Percentiles rank a stretch among this genome's conserved stretches.
Conservation (phyloP, 2,797 vertebrate species). For the Eidolon dupreanum region DNA sequence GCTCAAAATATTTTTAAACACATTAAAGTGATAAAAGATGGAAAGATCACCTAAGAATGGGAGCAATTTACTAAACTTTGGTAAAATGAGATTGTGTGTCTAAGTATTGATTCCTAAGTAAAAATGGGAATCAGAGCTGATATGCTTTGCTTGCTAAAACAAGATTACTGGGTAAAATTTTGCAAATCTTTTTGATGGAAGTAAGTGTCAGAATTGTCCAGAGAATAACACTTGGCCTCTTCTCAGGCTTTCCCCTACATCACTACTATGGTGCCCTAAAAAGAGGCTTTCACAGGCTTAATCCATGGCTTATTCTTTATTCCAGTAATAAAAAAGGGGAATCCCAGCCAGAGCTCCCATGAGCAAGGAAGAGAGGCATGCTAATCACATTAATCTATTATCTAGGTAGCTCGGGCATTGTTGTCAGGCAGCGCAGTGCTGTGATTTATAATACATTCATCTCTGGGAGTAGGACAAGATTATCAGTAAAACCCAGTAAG, state of each 20-base stretch:
- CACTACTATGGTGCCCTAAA: not conserved
- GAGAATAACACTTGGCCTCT: not conserved
- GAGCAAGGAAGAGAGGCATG: constrained; percentile 36
- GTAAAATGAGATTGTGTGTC: constrained; percentile 14
- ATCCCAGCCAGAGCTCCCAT: constrained; percentile 38
- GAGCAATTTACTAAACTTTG: not conserved
- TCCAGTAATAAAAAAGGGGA: constrained; percentile 53
- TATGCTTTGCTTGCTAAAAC: constrained; percentile 11
- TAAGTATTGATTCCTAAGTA: not conserved
- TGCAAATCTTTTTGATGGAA: constrained; percentile 45
- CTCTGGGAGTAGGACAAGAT: constrained; percentile 64
- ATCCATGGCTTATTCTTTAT: constrained; percentile 66
- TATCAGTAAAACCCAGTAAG: constrained; percentile 76
- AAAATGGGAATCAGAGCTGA: not conserved
- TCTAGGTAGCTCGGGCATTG: constrained; percentile 39
- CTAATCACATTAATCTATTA: constrained; percentile 72
- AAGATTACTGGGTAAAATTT: constrained; percentile 21
- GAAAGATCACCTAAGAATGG: not conserved
- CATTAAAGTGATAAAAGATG: constrained; percentile 19
- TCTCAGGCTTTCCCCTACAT: constrained; percentile 20
- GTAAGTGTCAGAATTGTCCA: constrained; percentile 16
- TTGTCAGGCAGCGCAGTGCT: constrained; percentile 14
- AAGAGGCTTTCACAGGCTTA: constrained; percentile 53
- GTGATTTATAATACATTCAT: constrained; percentile 55
- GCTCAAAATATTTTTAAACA: constrained; percentile 14